A percentile compares a stretch with the other conserved stretches of the same genome.
Conservation (phyloP, 1,140 invertebrate genomes). For the Pseudomyrmex gracilis region DNA sequence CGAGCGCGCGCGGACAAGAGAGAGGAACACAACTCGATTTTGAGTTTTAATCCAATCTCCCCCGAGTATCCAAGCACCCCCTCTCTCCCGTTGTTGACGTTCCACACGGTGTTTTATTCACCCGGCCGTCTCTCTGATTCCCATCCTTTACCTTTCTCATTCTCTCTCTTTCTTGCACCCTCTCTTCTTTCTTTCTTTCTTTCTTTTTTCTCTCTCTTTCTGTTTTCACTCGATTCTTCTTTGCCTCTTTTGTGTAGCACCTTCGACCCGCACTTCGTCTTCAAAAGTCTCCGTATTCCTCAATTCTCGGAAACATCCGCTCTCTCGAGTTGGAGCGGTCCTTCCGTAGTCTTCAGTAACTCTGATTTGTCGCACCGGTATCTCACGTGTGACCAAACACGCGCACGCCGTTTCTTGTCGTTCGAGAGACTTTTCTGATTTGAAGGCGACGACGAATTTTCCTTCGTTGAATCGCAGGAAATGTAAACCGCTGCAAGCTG, state of each 20-base stretch:
- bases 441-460: neutral
- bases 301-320: slow-evolving; percentile 43
- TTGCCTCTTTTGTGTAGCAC: neutral
- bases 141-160: slow-evolving; percentile 56
- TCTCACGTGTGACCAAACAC: slow-evolving; percentile 12
- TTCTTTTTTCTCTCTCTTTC: neutral
- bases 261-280: slow-evolving; percentile 36
- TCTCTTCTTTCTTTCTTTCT: neutral
- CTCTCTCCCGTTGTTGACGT: slow-evolving; percentile 59
- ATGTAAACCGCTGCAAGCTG: neutral
- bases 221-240: slow-evolving; percentile 7
- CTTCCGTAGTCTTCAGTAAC: slow-evolving; percentile 24
- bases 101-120: slow-evolving; percentile 59
- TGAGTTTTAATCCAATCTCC: slow-evolving; percentile 82
- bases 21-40: slow-evolving; percentile 80
- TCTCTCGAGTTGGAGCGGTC: neutral
- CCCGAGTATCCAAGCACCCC: slow-evolving; percentile 46
- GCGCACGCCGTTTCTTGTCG: neutral
- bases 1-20: slow-evolving; percentile 47
- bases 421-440: slow-evolving; percentile 27
- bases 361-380: slow-evolving; percentile 51
- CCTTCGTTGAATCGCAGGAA: neutral
- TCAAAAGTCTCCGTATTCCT: slow-evolving; percentile 40
- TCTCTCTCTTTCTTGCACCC: too few species aligned
- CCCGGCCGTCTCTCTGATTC: slow-evolving; percentile 33